These are phyloP conservation scores for Zosterops hypoxanthus DNA, from an alignment of 2,113 vertebrate species.

Conservation along the genomic window DNA sequence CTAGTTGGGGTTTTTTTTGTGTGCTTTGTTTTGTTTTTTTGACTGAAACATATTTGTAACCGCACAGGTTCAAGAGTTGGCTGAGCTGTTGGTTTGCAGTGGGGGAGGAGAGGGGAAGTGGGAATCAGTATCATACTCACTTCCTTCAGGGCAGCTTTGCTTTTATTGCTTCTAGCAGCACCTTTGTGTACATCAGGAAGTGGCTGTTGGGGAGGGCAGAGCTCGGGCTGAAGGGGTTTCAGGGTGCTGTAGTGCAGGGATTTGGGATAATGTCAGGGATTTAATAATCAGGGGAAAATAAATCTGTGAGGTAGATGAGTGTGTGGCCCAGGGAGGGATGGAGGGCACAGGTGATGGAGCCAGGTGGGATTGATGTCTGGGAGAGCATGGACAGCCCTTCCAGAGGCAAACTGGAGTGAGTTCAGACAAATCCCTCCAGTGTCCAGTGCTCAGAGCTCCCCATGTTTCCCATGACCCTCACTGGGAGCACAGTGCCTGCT, in stretches of 20 bases:
- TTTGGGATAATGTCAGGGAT: neutral
- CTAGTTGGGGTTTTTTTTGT: neutral
- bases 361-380: accelerated
- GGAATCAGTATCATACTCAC: neutral
- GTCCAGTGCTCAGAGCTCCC: neutral
- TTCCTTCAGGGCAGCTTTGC: neutral
- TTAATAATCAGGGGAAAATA: neutral
- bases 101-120: constrained; percentile 31
- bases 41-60: neutral
- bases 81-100: neutral
- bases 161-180: neutral
- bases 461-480: accelerated
- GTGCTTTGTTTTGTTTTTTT: neutral
- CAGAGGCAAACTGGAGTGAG: neutral
- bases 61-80: neutral
- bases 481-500: neutral
- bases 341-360: neutral
- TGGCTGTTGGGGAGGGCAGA: neutral
- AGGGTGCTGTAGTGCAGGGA: neutral
- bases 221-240: neutral
- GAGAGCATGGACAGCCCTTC: neutral
- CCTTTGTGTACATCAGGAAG: neutral
- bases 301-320: accelerated
- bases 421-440: neutral
- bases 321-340: neutral